Conservation (phyloP, 1,140 invertebrate genomes). For the Cyphomyrmex costatus region DNA sequence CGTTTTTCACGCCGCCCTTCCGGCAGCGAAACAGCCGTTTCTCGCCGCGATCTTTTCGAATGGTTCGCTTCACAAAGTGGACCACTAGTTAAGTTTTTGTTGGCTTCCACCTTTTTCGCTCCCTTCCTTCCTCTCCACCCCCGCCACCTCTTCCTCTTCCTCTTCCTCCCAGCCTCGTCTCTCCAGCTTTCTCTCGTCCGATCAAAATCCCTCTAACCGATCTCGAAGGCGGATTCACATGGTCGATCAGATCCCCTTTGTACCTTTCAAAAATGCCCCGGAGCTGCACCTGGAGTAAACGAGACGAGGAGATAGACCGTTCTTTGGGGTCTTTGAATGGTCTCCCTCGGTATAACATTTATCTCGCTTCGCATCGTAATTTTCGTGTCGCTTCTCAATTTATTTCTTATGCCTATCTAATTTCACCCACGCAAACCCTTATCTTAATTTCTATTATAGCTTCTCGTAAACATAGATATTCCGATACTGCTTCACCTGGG, state of each 20-base stretch:
- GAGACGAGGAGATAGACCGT: background rate
- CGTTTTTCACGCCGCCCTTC: slow-evolving; percentile 66
- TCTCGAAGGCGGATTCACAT: slow-evolving; percentile 50
- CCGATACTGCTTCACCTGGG: background rate
- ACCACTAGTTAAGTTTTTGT: slow-evolving; percentile 77
- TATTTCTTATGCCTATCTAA: slow-evolving; percentile 1
- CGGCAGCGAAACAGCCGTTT: slow-evolving; percentile 62
- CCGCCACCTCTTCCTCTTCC: background rate
- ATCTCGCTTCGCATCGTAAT: slow-evolving; percentile 18
- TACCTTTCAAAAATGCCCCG: slow-evolving; percentile 38
- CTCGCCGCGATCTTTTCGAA: slow-evolving; percentile 70
- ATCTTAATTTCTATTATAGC: slow-evolving; percentile 12
- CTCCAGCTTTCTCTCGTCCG: slow-evolving; percentile 42
- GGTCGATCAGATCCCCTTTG: slow-evolving; percentile 61
- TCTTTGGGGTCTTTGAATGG: background rate
- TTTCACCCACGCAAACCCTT: background rate
- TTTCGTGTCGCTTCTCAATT: slow-evolving; percentile 4
- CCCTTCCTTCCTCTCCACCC: slow-evolving; percentile 18
- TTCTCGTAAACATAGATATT: background rate
- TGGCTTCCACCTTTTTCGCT: slow-evolving; percentile 64
- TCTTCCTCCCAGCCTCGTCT: background rate
- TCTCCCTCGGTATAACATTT: background rate
- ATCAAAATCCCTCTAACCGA: slow-evolving; percentile 73
- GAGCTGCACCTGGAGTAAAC: slow-evolving; percentile 36
- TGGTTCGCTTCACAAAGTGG: slow-evolving; percentile 70